Conservation (phyloP, 2,888 invertebrate species). For the Bombylius major region DNA sequence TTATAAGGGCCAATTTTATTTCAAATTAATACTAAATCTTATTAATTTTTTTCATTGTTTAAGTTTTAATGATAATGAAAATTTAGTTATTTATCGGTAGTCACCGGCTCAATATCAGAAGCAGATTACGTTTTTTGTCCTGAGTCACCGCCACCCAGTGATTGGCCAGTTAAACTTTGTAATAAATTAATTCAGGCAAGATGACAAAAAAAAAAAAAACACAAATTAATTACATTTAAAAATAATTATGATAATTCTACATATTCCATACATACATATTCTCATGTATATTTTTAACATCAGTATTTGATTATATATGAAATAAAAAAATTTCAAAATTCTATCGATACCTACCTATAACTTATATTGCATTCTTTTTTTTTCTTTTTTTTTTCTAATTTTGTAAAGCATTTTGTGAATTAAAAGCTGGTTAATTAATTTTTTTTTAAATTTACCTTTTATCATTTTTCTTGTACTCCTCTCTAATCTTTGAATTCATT, state of each 20-base stretch:
- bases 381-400: too few relatives aligned
- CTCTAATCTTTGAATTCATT: too few relatives aligned
- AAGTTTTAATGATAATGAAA: background rate
- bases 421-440: too few relatives aligned
- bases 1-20: too few relatives aligned
- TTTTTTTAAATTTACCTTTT: too few relatives aligned
- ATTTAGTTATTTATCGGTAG: constrained; percentile 87
- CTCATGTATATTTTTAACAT: background rate
- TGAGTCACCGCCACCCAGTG: constrained; percentile 86
- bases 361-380: too few relatives aligned
- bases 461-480: too few relatives aligned
- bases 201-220: constrained; percentile 8
- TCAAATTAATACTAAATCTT: too few relatives aligned
- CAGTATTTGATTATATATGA: background rate
- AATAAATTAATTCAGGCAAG: constrained; percentile 88
- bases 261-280: background rate
- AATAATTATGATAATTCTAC: background rate
- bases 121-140: constrained; percentile 99
- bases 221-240: background rate
- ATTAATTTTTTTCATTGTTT: too few relatives aligned
- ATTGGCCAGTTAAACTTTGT: constrained; percentile 90
- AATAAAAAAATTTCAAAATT: too few relatives aligned
- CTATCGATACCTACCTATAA: too few relatives aligned
- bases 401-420: too few relatives aligned
- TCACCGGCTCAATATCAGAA: constrained; percentile 90